phyloP scores from a whole-genome alignment of 2,113 vertebrate species.

The Peromyscus maniculatus region DNA sequence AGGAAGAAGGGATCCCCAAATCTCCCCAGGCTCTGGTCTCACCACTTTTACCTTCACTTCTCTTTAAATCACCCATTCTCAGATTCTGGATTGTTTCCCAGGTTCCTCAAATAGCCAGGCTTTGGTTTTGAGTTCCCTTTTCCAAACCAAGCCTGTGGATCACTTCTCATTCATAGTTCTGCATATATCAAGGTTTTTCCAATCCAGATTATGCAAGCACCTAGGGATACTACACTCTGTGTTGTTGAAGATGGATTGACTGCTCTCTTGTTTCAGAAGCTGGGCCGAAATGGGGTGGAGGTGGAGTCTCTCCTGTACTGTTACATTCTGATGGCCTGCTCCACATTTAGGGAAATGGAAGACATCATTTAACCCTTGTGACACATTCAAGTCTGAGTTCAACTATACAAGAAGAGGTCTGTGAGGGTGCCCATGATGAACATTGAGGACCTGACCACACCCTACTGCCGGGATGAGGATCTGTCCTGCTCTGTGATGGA shows the following conservation, averaged over 20 bases:
- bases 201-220: too few species aligned
- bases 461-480: conserved; percentile 77
- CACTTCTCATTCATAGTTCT: too few species aligned
- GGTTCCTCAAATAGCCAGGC: too few species aligned
- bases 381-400: conserved; percentile 85
- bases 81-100: accelerated
- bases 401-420: conserved; percentile 73
- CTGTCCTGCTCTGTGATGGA: conserved; percentile 79
- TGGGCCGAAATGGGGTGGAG: background rate
- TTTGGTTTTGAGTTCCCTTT: background rate
- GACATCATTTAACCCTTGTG: conserved; percentile 84
- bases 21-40: background rate
- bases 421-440: conserved; percentile 91
- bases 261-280: background rate
- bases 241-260: background rate
- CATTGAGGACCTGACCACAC: background rate
- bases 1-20: background rate
- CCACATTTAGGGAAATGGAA: conserved; percentile 89
- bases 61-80: background rate
- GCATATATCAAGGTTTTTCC: background rate
- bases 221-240: background rate
- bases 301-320: background rate
- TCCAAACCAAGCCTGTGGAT: accelerated
- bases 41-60: background rate
- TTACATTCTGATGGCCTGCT: background rate